A percentile compares a stretch with the other conserved stretches of the same genome.
Evolutionary conservation across 2,797 vertebrate genomes (phyloP).

Genomic region (Hozukius guyotensis): DNA sequence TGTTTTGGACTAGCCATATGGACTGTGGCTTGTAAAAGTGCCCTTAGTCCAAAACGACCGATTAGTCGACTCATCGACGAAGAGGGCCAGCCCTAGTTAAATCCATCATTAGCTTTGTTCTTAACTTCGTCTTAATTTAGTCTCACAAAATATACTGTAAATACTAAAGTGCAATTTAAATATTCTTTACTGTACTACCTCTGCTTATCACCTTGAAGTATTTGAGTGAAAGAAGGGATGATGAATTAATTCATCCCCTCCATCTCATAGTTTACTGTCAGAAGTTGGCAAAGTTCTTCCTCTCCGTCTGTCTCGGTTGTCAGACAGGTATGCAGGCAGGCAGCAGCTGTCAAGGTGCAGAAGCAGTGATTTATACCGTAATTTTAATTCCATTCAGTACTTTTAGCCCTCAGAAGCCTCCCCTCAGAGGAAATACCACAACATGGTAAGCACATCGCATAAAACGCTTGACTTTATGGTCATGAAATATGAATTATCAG

Average conservation of each 20-base stretch:
- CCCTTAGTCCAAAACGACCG: too few relatives aligned
- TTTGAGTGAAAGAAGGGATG: neutral
- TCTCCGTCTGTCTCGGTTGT: slow-evolving; percentile 25
- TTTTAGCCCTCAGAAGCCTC: slow-evolving; percentile 51
- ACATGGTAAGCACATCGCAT: slow-evolving; percentile 56
- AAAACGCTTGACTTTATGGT: slow-evolving; percentile 67
- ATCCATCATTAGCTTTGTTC: neutral
- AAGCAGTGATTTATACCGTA: slow-evolving; percentile 63
- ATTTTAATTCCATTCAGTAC: slow-evolving; percentile 66
- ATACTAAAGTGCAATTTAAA: neutral
- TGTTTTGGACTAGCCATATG: too few relatives aligned
- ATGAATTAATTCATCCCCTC: slow-evolving; percentile 2
- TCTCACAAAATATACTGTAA: neutral
- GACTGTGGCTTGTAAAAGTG: too few relatives aligned
- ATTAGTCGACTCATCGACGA: too few relatives aligned
- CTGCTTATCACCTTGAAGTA: neutral
- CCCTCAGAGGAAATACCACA: slow-evolving; percentile 45
- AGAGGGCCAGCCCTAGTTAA: too few relatives aligned
- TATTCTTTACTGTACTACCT: neutral
- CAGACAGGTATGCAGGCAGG: slow-evolving; percentile 35
- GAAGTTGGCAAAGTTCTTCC: neutral
- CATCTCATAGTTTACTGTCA: slow-evolving; percentile 7
- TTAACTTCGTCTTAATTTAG: neutral
- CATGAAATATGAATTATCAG: slow-evolving; percentile 72
- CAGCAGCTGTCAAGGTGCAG: slow-evolving; percentile 58